Evolutionary conservation across 2,113 vertebrate genomes (phyloP).

Genomic region (Pterophyllum scalare): DNA sequence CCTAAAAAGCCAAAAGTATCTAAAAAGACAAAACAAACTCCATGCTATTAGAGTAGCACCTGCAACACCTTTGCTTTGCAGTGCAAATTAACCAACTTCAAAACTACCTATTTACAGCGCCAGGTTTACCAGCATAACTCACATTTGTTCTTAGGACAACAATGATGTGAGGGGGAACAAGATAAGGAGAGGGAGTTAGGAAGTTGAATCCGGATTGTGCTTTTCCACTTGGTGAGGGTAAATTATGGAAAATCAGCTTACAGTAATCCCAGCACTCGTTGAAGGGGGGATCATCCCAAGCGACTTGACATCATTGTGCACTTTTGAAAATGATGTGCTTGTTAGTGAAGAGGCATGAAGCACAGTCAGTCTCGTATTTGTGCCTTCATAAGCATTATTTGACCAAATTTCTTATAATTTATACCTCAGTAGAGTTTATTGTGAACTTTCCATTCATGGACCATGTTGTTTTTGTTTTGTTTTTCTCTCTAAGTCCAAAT

Average conservation of each 20-base stretch:
- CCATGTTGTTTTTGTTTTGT: background rate
- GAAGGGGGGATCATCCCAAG: constrained; percentile 72
- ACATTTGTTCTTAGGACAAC: constrained; percentile 64
- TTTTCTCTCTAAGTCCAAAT: background rate
- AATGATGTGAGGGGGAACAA: constrained; percentile 64
- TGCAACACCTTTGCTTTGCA: constrained; percentile 28
- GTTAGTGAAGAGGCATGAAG: constrained; percentile 67
- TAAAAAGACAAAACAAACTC: background rate
- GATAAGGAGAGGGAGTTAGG: constrained; percentile 74
- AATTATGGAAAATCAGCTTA: constrained; percentile 81
- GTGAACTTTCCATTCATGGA: constrained; percentile 11
- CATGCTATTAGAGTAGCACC: constrained; percentile 17
- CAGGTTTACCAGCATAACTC: constrained; percentile 37
- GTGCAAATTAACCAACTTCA: constrained; percentile 43
- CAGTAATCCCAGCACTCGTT: constrained; percentile 73
- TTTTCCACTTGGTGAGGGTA: constrained; percentile 75
- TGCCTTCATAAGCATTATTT: constrained; percentile 46
- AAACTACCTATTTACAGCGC: constrained; percentile 40
- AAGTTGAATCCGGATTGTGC: constrained; percentile 76
- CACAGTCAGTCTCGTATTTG: constrained; percentile 24
- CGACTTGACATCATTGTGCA: constrained; percentile 75
- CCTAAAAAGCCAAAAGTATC: constrained; percentile 22
- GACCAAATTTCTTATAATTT: constrained; percentile 14
- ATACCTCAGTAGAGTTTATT: constrained; percentile 4
- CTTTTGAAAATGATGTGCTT: constrained; percentile 77